Percentiles rank a stretch among this genome's conserved stretches.
Conservation (phyloP, 2,113 vertebrate species). For the Xiphorhynchus elegans region DNA sequence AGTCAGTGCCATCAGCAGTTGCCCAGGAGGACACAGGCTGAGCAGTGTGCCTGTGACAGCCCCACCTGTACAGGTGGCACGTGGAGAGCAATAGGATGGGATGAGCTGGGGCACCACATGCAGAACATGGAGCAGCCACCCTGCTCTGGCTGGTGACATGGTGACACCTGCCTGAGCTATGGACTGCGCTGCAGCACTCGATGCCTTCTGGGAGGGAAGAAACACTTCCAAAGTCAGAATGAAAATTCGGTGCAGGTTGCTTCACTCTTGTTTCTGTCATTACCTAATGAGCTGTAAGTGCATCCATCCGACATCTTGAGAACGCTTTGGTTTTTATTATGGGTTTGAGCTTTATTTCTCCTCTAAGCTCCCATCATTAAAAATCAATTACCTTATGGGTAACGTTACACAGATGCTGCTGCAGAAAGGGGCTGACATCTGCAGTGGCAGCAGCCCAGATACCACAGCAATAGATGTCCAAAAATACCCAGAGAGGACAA, state of each 20-base stretch:
- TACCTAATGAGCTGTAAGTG: slow-evolving; percentile 35
- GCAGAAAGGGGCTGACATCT: slow-evolving; percentile 13
- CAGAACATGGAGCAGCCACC: background rate
- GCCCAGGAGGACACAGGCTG: background rate
- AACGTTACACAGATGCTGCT: slow-evolving; percentile 10
- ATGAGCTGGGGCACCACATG: rapidly evolving
- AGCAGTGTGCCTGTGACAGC: background rate
- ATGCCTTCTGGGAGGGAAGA: background rate
- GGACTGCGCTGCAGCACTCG: rapidly evolving
- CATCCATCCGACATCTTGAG: slow-evolving; percentile 13
- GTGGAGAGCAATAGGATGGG: rapidly evolving
- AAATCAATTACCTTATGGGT: slow-evolving; percentile 44
- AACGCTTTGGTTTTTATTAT: background rate
- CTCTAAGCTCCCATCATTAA: slow-evolving; percentile 18
- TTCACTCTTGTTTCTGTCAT: background rate
- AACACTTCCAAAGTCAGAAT: background rate
- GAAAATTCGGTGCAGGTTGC: background rate
- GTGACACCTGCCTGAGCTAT: rapidly evolving
- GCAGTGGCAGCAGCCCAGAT: background rate
- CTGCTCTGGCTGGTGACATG: rapidly evolving
- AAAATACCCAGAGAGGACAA: slow-evolving; percentile 3
- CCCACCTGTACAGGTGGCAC: rapidly evolving
- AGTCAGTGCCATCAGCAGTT: background rate
- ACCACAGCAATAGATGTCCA: background rate
- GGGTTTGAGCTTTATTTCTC: background rate